A percentile compares a stretch with the other conserved stretches of the same genome.
phyloP scores from a whole-genome alignment of 2,797 vertebrate species.

The Oreochromis mossambicus region DNA sequence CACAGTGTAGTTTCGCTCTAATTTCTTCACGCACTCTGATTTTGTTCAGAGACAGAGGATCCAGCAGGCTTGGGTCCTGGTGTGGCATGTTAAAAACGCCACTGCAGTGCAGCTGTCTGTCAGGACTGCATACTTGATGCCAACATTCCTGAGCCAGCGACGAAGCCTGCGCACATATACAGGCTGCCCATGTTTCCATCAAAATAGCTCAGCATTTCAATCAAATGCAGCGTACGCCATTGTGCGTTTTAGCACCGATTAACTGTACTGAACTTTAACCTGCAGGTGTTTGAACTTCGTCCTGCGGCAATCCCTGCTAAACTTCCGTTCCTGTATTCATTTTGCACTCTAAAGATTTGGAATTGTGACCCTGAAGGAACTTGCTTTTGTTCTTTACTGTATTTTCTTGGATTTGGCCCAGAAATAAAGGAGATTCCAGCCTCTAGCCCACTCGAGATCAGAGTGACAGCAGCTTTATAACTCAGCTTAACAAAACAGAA shows the following conservation, averaged over 20 bases:
- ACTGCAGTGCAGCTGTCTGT: conserved; percentile 90
- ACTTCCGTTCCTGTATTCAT: not conserved
- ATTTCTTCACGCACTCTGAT: conserved; percentile 7
- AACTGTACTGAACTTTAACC: not conserved
- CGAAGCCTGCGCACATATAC: conserved; percentile 80
- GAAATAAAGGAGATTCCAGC: conserved; percentile 33
- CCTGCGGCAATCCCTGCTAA: not conserved
- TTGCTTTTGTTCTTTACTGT: conserved; percentile 5
- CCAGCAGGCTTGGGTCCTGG: conserved; percentile 75
- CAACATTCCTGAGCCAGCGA: conserved; percentile 88
- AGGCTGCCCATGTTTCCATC: conserved; percentile 78
- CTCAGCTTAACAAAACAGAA: conserved; percentile 44
- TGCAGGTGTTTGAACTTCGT: not conserved
- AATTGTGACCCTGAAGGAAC: not conserved
- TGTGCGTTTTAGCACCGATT: not conserved
- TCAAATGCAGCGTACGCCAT: conserved; percentile 48
- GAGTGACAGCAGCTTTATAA: conserved; percentile 40
- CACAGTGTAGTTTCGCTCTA: not conserved
- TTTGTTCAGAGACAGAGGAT: conserved; percentile 74
- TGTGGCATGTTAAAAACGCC: conserved; percentile 81
- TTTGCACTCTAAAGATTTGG: not conserved
- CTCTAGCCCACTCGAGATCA: conserved; percentile 10
- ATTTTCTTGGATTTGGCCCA: conserved; percentile 22
- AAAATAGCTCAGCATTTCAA: conserved; percentile 83
- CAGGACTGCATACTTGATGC: conserved; percentile 84